A percentile compares a stretch with the other conserved stretches of the same genome.
Conservation (phyloP, 2,888 invertebrate species). For the Eudasyphora cyanicolor region DNA sequence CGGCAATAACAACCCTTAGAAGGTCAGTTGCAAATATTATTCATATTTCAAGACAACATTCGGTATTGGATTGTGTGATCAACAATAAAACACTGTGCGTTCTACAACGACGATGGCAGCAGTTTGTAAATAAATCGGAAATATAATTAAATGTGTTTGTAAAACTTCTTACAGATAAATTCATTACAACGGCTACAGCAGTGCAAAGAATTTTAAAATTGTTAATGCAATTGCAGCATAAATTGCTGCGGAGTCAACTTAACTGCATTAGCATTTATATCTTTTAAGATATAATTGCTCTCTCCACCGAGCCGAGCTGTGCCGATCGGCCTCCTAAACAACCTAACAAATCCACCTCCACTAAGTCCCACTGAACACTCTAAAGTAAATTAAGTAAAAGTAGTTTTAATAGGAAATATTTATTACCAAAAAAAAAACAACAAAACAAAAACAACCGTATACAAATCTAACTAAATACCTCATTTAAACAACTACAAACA, state of each 20-base stretch:
- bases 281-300: constrained; percentile 8
- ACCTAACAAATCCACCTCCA: constrained; percentile 7
- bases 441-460: constrained; percentile 8
- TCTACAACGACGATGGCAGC: background rate
- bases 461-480: constrained; percentile 60
- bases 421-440: constrained; percentile 15
- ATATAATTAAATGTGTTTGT: background rate
- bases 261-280: constrained; percentile 73
- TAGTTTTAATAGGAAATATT: no score
- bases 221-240: constrained; percentile 79
- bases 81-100: constrained; percentile 47
- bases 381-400: constrained; percentile 3
- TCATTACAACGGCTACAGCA: constrained; percentile 79
- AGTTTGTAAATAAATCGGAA: background rate
- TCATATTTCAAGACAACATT: background rate
- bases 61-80: no score
- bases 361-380: background rate
- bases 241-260: constrained; percentile 77
- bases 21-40: background rate
- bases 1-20: background rate
- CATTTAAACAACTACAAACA: constrained; percentile 51
- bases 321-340: constrained; percentile 1
- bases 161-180: constrained; percentile 63
- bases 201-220: constrained; percentile 78
- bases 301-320: background rate